Evolutionary conservation across 2,888 invertebrate species (phyloP).

Genomic region (Stenoptilia bipunctidactyla): DNA sequence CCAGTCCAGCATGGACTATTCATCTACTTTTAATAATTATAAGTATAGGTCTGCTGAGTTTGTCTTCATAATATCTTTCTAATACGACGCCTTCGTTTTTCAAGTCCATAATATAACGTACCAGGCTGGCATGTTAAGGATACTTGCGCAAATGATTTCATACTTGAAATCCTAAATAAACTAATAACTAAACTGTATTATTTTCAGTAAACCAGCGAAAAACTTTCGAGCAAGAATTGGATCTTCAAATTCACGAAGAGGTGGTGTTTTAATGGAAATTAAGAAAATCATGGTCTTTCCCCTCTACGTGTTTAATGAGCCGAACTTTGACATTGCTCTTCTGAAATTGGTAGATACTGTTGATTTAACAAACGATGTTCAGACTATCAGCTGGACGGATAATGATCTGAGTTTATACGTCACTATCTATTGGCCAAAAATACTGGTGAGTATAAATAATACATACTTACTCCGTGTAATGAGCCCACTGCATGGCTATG

Average conservation of each 20-base stretch:
- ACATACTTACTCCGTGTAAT: too few species aligned
- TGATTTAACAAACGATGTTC: slow-evolving; percentile 22
- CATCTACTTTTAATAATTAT: too few species aligned
- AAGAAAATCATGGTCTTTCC: slow-evolving; percentile 38
- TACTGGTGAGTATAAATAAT: slow-evolving; percentile 54
- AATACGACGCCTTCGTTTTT: too few species aligned
- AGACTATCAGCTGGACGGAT: slow-evolving; percentile 33
- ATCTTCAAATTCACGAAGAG: slow-evolving; percentile 44
- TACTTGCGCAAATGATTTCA: too few species aligned
- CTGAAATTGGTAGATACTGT: slow-evolving; percentile 28
- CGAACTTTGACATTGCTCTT: slow-evolving; percentile 39
- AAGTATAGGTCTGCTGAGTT: too few species aligned
- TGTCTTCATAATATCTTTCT: too few species aligned
- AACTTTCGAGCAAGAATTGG: slow-evolving; percentile 41
- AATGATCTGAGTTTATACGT: slow-evolving; percentile 31
- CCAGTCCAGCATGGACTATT: too few species aligned
- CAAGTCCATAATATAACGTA: too few species aligned
- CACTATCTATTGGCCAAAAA: slow-evolving; percentile 48
- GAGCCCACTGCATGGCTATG: too few species aligned
- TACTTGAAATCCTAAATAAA: too few species aligned
- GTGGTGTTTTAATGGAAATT: slow-evolving; percentile 33
- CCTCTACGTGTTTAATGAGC: slow-evolving; percentile 23
- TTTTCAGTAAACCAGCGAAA: slow-evolving; percentile 38
- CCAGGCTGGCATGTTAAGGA: too few species aligned
- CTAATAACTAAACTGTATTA: too few species aligned